A percentile compares a stretch with the other conserved stretches of the same genome.
Evolutionary conservation across 2,797 vertebrate genomes (phyloP).

Genomic region (Xerus rutilus): DNA sequence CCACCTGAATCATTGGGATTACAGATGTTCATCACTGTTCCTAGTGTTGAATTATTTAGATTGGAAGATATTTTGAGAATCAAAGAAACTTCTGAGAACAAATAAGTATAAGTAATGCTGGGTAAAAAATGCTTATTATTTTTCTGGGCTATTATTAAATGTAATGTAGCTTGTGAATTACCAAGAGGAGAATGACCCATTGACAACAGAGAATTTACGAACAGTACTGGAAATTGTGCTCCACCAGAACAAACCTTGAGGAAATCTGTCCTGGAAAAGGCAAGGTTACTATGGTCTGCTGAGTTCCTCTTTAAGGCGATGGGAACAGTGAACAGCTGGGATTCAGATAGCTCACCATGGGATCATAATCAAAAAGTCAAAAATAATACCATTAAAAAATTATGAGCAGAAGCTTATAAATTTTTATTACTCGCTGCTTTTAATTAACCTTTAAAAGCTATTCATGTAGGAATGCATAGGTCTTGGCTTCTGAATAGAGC

Average conservation of each 20-base stretch:
- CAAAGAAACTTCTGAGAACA: not conserved
- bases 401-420: conserved; percentile 86
- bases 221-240: not conserved
- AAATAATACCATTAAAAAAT: conserved; percentile 88
- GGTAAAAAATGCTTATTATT: not conserved
- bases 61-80: not conserved
- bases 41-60: not conserved
- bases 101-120: not conserved
- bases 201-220: not conserved
- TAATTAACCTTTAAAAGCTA: conserved; percentile 90
- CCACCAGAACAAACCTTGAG: not conserved
- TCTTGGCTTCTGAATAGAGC: conserved; percentile 83
- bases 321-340: conserved; percentile 68
- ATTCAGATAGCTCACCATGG: conserved; percentile 64
- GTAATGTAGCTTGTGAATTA: not conserved
- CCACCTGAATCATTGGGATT: too few relatives aligned
- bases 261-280: conserved; percentile 28
- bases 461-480: conserved; percentile 81
- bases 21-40: too few relatives aligned
- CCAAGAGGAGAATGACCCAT: not conserved
- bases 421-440: conserved; percentile 86
- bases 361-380: conserved; percentile 77
- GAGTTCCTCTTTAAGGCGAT: conserved; percentile 39
- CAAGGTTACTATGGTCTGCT: conserved; percentile 62
- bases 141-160: conserved; percentile 37